phyloP scores from a whole-genome alignment of 2,888 invertebrate genomes.

The Girardia tigrina region DNA sequence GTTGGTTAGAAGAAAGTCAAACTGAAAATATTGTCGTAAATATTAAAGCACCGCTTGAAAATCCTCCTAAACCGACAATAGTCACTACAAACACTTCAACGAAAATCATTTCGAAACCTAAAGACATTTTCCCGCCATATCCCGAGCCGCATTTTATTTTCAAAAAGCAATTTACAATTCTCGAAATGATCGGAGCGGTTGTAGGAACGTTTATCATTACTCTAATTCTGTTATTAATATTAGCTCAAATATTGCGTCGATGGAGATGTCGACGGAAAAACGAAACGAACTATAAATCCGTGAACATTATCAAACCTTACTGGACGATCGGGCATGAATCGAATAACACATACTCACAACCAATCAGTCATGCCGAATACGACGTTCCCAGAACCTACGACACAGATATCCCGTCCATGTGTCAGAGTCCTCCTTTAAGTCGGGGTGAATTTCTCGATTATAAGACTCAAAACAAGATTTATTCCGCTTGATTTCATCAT shows the following conservation, averaged over 20 bases:
- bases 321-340: slow-evolving; percentile 24
- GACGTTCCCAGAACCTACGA: slow-evolving; percentile 33
- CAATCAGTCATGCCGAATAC: slow-evolving; percentile 29
- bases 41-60: background rate
- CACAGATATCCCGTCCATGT: background rate
- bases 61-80: background rate
- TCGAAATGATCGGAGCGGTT: slow-evolving; percentile 31
- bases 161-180: slow-evolving; percentile 27
- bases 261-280: background rate
- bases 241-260: background rate
- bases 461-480: slow-evolving; percentile 5
- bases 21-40: slow-evolving; percentile 16
- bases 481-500: background rate
- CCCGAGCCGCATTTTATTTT: background rate
- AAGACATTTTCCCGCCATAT: background rate
- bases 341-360: slow-evolving; percentile 5
- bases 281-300: background rate
- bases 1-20: slow-evolving; percentile 21
- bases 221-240: background rate
- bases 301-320: slow-evolving; percentile 3
- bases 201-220: slow-evolving; percentile 27
- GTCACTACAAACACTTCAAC: background rate
- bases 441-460: slow-evolving; percentile 27
- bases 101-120: background rate
- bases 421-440: background rate